A percentile compares a stretch with the other conserved stretches of the same genome.
phyloP scores from a whole-genome alignment of 1,140 invertebrate species.

The Drosophila biarmipes region DNA sequence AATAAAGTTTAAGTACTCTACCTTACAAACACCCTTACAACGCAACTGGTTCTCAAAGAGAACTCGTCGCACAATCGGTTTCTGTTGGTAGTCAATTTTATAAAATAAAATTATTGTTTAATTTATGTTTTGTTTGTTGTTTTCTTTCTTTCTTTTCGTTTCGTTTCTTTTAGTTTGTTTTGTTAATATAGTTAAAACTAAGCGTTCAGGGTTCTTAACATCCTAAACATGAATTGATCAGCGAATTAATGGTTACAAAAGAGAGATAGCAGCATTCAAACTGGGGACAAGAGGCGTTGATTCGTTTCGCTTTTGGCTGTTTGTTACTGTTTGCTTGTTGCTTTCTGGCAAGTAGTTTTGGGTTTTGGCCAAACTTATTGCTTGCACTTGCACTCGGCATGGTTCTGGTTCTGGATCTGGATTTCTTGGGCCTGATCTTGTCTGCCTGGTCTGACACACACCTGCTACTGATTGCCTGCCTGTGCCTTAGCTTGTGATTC shows the following conservation, averaged over 20 bases:
- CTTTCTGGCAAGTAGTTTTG: conserved; percentile 25
- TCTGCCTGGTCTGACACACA: conserved; percentile 67
- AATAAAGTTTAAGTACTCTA: conserved; percentile 50
- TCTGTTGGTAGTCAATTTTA: conserved; percentile 33
- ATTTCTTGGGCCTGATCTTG: conserved; percentile 50
- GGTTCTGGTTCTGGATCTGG: conserved; percentile 22
- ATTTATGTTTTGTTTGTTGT: conserved; percentile 61
- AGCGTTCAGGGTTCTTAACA: conserved; percentile 74
- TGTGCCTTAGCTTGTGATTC: conserved; percentile 33
- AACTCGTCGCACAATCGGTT: conserved; percentile 18
- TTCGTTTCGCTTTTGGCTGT: conserved; percentile 22
- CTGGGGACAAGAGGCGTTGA: conserved; percentile 43
- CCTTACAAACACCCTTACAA: conserved; percentile 30
- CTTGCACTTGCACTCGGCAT: conserved; percentile 40
- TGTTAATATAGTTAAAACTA: conserved; percentile 77
- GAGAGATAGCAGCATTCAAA: conserved; percentile 65
- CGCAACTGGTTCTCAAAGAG: conserved; percentile 30
- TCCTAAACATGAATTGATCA: conserved; percentile 76
- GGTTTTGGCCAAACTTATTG: conserved; percentile 21
- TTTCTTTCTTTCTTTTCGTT: conserved; percentile 24
- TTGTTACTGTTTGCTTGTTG: conserved; percentile 25
- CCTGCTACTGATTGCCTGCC: conserved; percentile 72
- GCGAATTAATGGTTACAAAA: conserved; percentile 62
- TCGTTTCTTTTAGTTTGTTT: conserved; percentile 23
- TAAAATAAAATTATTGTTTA: conserved; percentile 59